phyloP scores from a whole-genome alignment of 2,113 vertebrate genomes.

The Solea solea region DNA sequence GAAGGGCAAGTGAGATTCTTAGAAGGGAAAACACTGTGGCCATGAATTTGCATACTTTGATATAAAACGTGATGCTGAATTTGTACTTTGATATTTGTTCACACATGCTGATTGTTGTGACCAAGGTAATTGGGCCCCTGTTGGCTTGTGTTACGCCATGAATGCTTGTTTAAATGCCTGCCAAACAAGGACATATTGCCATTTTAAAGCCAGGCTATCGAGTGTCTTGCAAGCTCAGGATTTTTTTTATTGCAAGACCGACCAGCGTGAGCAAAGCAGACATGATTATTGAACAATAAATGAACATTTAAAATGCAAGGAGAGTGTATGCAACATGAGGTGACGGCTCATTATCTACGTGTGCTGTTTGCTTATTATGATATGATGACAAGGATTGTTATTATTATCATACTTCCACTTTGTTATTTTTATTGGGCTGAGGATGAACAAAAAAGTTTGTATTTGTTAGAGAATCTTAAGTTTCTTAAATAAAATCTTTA shows the following conservation, averaged over 20 bases:
- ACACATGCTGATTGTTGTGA: conserved; percentile 53
- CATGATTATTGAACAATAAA: conserved; percentile 4
- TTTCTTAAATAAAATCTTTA: too few relatives aligned
- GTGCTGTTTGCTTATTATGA: conserved; percentile 1
- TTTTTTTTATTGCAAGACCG: conserved; percentile 21
- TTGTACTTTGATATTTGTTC: conserved; percentile 46
- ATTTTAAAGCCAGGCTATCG: conserved; percentile 3
- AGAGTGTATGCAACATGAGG: not conserved
- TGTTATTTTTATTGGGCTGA: conserved; percentile 6
- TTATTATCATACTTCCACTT: conserved; percentile 5
- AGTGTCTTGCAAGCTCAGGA: conserved; percentile 26
- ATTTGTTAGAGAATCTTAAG: too few relatives aligned
- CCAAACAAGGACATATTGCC: conserved; percentile 27
- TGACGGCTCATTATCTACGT: conserved; percentile 1
- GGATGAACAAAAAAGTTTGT: too few relatives aligned
- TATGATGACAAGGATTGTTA: not conserved
- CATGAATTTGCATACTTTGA: conserved; percentile 29
- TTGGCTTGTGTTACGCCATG: conserved; percentile 37
- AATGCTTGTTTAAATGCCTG: conserved; percentile 55
- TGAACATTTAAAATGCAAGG: conserved; percentile 30
- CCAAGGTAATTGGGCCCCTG: conserved; percentile 57
- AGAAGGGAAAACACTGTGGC: not conserved
- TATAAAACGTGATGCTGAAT: conserved; percentile 15
- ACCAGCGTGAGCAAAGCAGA: conserved; percentile 23
- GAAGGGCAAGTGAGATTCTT: not conserved